phyloP scores from a whole-genome alignment of 2,797 vertebrate genomes.

The Peromyscus aztecus region DNA sequence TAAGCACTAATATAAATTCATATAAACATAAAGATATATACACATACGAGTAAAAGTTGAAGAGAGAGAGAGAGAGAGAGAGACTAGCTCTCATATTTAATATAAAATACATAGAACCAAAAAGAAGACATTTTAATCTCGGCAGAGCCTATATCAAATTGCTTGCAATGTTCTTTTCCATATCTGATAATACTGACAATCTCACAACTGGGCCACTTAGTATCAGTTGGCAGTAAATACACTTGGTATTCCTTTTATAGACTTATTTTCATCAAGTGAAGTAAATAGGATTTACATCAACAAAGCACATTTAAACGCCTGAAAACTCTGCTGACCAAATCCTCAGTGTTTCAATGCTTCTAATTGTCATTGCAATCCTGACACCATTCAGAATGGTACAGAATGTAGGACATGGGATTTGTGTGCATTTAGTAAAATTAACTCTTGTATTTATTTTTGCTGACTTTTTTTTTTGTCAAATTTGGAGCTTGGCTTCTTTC shows the following conservation, averaged over 20 bases:
- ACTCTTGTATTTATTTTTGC: conserved; percentile 58
- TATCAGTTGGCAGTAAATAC: neutral
- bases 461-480: conserved; percentile 16
- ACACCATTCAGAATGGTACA: neutral
- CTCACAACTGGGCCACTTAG: neutral
- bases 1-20: neutral
- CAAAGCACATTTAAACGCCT: conserved; percentile 33
- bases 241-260: neutral
- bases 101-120: conserved; percentile 14
- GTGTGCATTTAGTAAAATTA: conserved; percentile 40
- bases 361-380: neutral
- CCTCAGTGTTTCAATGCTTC: neutral
- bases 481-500: conserved; percentile 2
- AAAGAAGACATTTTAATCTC: conserved; percentile 26
- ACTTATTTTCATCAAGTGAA: conserved; percentile 50
- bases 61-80: neutral
- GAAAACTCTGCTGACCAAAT: neutral
- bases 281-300: conserved; percentile 50
- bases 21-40: neutral
- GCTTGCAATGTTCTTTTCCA: conserved; percentile 18
- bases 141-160: neutral
- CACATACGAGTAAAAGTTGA: neutral
- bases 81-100: neutral
- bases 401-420: neutral
- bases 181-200: neutral